Percentiles rank a stretch among this genome's conserved stretches.
Evolutionary conservation across 1,140 invertebrate species (phyloP).

Genomic region (Lasioglossum baleicum): DNA sequence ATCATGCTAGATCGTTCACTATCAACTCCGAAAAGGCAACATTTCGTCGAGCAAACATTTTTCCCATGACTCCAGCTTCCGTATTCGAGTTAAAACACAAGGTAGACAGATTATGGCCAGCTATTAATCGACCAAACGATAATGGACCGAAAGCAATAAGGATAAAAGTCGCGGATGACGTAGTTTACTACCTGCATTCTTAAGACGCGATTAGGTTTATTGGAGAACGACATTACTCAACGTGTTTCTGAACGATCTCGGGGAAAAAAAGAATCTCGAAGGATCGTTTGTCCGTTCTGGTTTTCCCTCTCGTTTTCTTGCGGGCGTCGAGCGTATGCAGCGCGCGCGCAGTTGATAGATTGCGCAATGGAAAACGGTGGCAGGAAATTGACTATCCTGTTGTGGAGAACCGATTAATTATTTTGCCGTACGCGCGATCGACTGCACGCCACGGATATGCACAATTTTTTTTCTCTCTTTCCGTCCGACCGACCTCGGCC

Average conservation of each 20-base stretch:
- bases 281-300: background rate
- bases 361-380: slow-evolving; percentile 37
- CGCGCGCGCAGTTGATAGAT: background rate
- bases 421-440: slow-evolving; percentile 10
- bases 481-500: background rate
- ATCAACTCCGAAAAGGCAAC: too few relatives aligned
- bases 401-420: slow-evolving; percentile 21
- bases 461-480: background rate
- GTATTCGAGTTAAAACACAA: too few relatives aligned
- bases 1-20: too few relatives aligned
- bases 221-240: background rate
- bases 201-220: too few relatives aligned
- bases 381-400: slow-evolving; percentile 28
- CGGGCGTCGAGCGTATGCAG: background rate
- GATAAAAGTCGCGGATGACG: too few relatives aligned
- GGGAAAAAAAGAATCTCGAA: background rate
- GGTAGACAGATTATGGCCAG: too few relatives aligned
- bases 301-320: slow-evolving; percentile 41
- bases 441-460: background rate
- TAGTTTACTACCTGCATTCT: too few relatives aligned
- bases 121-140: too few relatives aligned
- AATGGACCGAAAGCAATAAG: too few relatives aligned
- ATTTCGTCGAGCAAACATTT: too few relatives aligned
- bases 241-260: background rate
- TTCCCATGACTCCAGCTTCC: too few relatives aligned